phyloP scores from a whole-genome alignment of 2,888 invertebrate species.

The Boloria selene region DNA sequence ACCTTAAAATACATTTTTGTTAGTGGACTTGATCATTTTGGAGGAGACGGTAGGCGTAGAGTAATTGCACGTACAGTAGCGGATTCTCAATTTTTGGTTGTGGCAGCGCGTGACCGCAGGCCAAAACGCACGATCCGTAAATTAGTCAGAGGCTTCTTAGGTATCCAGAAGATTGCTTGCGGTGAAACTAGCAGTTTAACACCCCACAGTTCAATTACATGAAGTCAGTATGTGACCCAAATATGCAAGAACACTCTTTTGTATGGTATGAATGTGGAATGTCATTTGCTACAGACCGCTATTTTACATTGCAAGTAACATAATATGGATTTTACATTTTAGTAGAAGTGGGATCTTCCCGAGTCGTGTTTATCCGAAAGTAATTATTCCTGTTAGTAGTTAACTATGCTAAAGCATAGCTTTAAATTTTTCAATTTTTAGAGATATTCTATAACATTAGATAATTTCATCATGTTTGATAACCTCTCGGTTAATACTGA shows the following conservation, averaged over 20 bases:
- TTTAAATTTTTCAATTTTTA: slow-evolving; percentile 34
- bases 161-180: slow-evolving; percentile 68
- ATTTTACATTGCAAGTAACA: slow-evolving; percentile 66
- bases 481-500: too few species aligned
- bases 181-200: slow-evolving; percentile 64
- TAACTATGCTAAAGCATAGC: too few species aligned
- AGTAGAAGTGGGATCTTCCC: neutral
- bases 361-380: neutral
- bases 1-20: slow-evolving; percentile 27
- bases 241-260: slow-evolving; percentile 67
- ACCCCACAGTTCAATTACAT: slow-evolving; percentile 65
- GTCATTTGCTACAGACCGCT: slow-evolving; percentile 69
- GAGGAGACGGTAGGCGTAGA: slow-evolving; percentile 37
- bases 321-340: too few species aligned
- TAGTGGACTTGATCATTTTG: slow-evolving; percentile 30
- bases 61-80: slow-evolving; percentile 56
- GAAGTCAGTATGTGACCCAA: slow-evolving; percentile 74
- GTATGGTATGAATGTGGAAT: slow-evolving; percentile 67
- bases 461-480: too few species aligned
- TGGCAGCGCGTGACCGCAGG: slow-evolving; percentile 69
- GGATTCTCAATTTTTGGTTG: slow-evolving; percentile 57
- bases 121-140: slow-evolving; percentile 70
- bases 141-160: slow-evolving; percentile 69
- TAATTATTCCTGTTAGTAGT: slow-evolving; percentile 8
- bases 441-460: too few species aligned